Conservation (phyloP, 2,888 invertebrate genomes). For the Ormia ochracea region DNA sequence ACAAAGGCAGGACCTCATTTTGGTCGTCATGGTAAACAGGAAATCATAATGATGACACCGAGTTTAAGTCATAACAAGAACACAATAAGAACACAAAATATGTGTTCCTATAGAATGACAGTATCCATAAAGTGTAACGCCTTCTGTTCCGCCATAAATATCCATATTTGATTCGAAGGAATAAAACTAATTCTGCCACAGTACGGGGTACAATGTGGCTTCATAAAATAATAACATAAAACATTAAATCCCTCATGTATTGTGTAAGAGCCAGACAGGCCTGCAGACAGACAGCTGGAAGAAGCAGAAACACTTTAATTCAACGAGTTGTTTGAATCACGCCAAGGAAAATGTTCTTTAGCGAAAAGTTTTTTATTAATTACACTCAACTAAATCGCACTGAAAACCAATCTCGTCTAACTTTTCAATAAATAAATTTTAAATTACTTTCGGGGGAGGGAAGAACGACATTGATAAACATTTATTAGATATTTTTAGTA, state of each 20-base stretch:
- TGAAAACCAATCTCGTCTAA: neutral
- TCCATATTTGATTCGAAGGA: too few relatives aligned
- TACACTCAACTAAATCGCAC: neutral
- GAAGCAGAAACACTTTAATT: neutral
- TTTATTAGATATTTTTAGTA: too few relatives aligned
- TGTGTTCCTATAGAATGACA: neutral
- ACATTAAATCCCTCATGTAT: conserved; percentile 19
- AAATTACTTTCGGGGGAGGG: too few relatives aligned
- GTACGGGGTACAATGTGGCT: neutral
- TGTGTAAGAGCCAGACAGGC: neutral
- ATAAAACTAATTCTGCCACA: neutral
- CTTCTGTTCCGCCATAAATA: conserved; percentile 46
- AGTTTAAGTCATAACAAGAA: conserved; percentile 1
- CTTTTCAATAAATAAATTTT: neutral
- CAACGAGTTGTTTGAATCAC: neutral
- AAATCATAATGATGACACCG: conserved; percentile 41
- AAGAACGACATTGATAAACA: too few relatives aligned
- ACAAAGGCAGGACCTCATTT: neutral
- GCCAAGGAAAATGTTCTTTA: neutral
- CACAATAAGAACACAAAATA: neutral
- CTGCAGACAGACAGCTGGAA: neutral
- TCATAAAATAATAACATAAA: neutral
- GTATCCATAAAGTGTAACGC: conserved; percentile 45
- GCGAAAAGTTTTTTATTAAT: neutral
- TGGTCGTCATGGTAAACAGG: conserved; percentile 4